These are phyloP conservation scores for Orchesella cincta DNA, from an alignment of 1,140 invertebrate genomes.

Conservation along the genomic window DNA sequence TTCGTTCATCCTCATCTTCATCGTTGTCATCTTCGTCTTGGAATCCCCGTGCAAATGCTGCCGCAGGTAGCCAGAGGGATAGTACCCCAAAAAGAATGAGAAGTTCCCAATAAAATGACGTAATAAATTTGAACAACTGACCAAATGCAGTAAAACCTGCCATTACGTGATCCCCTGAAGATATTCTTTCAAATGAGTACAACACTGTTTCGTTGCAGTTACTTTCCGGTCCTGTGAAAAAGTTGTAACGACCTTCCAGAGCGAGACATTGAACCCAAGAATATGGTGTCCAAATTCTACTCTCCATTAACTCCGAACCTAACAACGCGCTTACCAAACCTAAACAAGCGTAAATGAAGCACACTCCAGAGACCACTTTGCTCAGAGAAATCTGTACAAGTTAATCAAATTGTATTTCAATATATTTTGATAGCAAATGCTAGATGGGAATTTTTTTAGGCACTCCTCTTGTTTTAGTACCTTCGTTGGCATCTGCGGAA, in stretches of 20 bases:
- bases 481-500: background rate
- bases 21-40: conserved; percentile 8
- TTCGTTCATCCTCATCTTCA: background rate
- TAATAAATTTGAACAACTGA: background rate
- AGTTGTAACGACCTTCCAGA: background rate
- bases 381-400: background rate
- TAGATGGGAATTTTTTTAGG: background rate
- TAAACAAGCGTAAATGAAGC: conserved; percentile 9
- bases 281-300: background rate
- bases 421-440: background rate
- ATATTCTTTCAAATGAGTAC: background rate
- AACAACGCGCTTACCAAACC: background rate
- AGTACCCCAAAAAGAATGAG: conserved; percentile 13
- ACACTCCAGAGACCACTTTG: background rate
- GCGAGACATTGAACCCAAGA: background rate
- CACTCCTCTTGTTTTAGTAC: background rate
- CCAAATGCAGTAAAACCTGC: conserved; percentile 5
- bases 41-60: background rate
- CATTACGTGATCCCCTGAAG: background rate
- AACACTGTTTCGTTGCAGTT: background rate
- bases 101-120: conserved; percentile 13
- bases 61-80: background rate
- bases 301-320: conserved; percentile 7
- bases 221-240: background rate
- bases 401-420: background rate